phyloP scores from a whole-genome alignment of 2,888 invertebrate species.

The Cepaea hortensis region DNA sequence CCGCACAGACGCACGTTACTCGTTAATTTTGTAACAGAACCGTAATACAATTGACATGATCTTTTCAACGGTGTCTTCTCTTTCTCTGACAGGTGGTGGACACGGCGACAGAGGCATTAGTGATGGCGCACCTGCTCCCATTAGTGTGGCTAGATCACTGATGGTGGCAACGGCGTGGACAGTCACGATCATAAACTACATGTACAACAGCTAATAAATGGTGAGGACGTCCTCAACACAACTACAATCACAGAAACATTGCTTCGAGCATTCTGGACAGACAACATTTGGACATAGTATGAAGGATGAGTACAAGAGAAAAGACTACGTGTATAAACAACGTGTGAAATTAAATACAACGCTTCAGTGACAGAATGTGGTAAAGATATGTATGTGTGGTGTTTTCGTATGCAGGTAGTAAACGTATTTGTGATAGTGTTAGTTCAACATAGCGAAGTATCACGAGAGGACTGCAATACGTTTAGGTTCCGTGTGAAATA shows the following conservation, averaged over 20 bases:
- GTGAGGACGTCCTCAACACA: not conserved
- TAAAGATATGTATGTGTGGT: too few relatives aligned
- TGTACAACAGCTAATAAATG: conserved; percentile 20
- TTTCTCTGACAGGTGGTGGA: not conserved
- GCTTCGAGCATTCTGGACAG: not conserved
- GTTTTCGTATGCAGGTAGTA: too few relatives aligned
- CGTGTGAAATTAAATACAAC: too few relatives aligned
- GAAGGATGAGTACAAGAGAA: not conserved
- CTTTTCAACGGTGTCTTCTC: not conserved
- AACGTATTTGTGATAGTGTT: too few relatives aligned
- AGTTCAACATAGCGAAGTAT: too few relatives aligned
- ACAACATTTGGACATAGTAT: not conserved
- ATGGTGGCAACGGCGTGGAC: not conserved
- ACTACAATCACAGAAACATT: not conserved
- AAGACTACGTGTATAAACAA: too few relatives aligned
- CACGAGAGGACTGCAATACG: too few relatives aligned
- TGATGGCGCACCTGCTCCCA: not conserved
- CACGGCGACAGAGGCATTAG: not conserved
- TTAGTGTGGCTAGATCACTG: not conserved
- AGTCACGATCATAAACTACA: not conserved
- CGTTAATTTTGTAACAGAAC: too few relatives aligned
- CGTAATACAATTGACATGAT: too few relatives aligned
- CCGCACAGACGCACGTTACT: too few relatives aligned
- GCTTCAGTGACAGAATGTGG: too few relatives aligned
- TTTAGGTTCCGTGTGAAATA: too few relatives aligned